Conservation (phyloP, 2,888 invertebrate genomes). For the Aporophyla nigra region DNA sequence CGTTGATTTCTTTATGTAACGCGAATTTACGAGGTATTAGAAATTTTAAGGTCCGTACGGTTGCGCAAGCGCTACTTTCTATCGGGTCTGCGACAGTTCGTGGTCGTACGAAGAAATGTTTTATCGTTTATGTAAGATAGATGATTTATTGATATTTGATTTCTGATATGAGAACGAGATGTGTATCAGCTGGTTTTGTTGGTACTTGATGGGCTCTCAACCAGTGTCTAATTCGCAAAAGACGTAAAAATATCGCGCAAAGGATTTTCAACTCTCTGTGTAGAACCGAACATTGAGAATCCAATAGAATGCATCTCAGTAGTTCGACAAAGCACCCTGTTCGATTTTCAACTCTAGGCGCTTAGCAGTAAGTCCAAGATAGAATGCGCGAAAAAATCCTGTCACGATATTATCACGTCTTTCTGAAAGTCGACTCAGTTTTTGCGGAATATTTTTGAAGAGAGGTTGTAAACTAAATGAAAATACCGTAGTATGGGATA, state of each 20-base stretch:
- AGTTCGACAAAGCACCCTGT: too few species aligned
- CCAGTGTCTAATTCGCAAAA: slow-evolving; percentile 1
- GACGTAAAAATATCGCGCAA: too few species aligned
- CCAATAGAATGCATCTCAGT: too few species aligned
- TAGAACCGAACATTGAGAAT: too few species aligned
- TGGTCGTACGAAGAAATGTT: slow-evolving; percentile 63
- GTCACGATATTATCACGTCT: too few species aligned
- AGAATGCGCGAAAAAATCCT: too few species aligned
- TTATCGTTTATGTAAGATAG: slow-evolving; percentile 69
- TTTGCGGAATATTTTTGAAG: slow-evolving; percentile 1
- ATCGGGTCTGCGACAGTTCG: slow-evolving; percentile 68
- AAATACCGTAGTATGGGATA: background rate
- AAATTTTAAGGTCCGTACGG: slow-evolving; percentile 72
- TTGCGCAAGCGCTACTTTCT: slow-evolving; percentile 77
- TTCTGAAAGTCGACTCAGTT: background rate
- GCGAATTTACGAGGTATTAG: slow-evolving; percentile 73
- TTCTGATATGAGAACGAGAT: slow-evolving; percentile 45
- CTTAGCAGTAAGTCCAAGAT: too few species aligned
- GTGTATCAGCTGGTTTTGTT: slow-evolving; percentile 30
- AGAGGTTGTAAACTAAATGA: background rate
- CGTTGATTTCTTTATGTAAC: slow-evolving; percentile 75
- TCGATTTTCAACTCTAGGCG: too few species aligned
- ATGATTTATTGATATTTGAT: slow-evolving; percentile 58
- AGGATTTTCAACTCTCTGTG: too few species aligned
- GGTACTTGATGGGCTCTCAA: slow-evolving; percentile 10